Percentiles rank a stretch among this genome's conserved stretches.
These are phyloP conservation scores for Axea sp. DNA, from an alignment of 2,888 invertebrate species.

Conservation along the genomic window DNA sequence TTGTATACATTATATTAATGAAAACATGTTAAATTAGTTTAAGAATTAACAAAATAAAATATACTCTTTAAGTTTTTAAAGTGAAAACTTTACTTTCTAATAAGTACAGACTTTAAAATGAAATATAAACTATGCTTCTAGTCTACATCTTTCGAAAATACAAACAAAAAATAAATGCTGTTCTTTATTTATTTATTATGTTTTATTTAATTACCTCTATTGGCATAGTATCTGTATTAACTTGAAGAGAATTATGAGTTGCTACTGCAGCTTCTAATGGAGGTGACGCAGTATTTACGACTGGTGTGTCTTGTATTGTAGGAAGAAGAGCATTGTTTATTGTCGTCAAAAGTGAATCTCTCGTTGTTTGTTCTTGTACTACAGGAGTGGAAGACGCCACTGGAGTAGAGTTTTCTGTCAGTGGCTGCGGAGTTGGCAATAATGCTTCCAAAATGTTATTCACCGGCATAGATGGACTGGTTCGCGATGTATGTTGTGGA, in stretches of 20 bases:
- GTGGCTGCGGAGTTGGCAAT: slow-evolving; percentile 53
- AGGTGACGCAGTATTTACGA: slow-evolving; percentile 67
- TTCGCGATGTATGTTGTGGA: slow-evolving; percentile 76
- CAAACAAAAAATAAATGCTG: too few species aligned
- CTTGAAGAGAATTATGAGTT: slow-evolving; percentile 70
- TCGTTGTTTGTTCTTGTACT: slow-evolving; percentile 66
- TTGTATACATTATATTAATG: too few species aligned
- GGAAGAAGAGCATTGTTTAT: slow-evolving; percentile 75
- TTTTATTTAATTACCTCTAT: slow-evolving; percentile 60
- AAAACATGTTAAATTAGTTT: too few species aligned
- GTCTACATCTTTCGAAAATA: too few species aligned
- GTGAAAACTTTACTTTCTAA: too few species aligned
- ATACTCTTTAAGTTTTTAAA: too few species aligned
- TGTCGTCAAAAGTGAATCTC: slow-evolving; percentile 72
- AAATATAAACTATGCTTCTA: too few species aligned
- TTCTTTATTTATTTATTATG: too few species aligned
- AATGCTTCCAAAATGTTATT: slow-evolving; percentile 85
- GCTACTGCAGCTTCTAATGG: slow-evolving; percentile 66
- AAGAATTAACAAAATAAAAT: too few species aligned
- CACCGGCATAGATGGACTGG: slow-evolving; percentile 82
- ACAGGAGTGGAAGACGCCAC: slow-evolving; percentile 37
- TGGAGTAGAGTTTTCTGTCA: slow-evolving; percentile 33
- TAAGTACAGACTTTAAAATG: too few species aligned
- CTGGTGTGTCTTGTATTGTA: slow-evolving; percentile 72
- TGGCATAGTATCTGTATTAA: slow-evolving; percentile 64